Evolutionary conservation across 2,113 vertebrate species (phyloP), one percentile per base, ranked within the genome.

Genomic region (Ailurus styani): DNA sequence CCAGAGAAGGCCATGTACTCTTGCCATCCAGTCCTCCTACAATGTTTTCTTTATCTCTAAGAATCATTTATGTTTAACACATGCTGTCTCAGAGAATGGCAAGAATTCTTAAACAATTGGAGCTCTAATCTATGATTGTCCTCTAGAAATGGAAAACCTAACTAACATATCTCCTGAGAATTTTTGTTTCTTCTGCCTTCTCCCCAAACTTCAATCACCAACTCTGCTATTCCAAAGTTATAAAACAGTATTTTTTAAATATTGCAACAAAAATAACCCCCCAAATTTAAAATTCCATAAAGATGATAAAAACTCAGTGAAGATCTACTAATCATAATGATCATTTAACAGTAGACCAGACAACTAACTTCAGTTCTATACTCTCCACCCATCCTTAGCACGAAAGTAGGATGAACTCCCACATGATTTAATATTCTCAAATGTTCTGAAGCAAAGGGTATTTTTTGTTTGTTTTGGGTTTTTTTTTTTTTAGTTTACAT

Each of bases 41-140:
- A 79, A 10, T 60, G 62, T 73, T 96, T 97, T 83, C 95, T 85
- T 85, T 87, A 64, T 81, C 64, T 95, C 17, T 45, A 45, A 47
- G 40, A 92, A 68, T 91, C 85, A 84, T 64, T 95, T 78, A 52
- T 62, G 77, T 79, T 87, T 66, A 96, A 73, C 34, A 68, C 1
- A 1, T 45, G n/a, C 72, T 82, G 54, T 93, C 66, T 91, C 84
- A 72, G 93, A 90, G 84, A 93, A 88, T 27, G 70, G 62, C n/a
- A 96, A 86, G 25, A 85, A 92, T 89, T 50, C 70, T 73, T 84
- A 66, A 84, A 40, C 70, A 94, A 88, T 42, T 50, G 18, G 78
- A 62, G 29, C 54, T 86, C 31, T 90, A 70, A 62, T 83, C 84
- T 93, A 15, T 40, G 34, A 66, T 31, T 93, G 66, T 89, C 42